phyloP scores from a whole-genome alignment of 2,888 invertebrate genomes.

The Dysmachus trigonus region DNA sequence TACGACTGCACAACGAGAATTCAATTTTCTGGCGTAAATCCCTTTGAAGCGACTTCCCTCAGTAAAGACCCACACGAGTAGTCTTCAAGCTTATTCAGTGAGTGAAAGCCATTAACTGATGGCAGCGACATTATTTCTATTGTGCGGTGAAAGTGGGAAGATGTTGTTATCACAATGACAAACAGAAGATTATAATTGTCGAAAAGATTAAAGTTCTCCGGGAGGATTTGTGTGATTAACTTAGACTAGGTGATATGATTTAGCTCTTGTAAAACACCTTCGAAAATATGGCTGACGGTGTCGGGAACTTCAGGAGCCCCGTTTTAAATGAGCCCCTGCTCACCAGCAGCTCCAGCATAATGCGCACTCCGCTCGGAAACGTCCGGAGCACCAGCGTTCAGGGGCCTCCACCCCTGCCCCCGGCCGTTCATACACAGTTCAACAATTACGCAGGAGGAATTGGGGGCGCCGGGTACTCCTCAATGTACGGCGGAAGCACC shows the following conservation, averaged over 20 bases:
- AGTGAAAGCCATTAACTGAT: background rate
- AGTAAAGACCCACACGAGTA: too few relatives aligned
- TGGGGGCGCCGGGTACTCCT: background rate
- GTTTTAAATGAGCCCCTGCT: conserved; percentile 53
- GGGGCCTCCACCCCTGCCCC: conserved; percentile 55
- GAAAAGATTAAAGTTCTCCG: conserved; percentile 38
- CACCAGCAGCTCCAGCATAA: conserved; percentile 48
- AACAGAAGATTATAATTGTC: conserved; percentile 8
- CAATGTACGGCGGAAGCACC: background rate
- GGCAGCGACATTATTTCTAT: background rate
- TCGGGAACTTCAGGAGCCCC: conserved; percentile 57
- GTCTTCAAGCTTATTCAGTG: too few relatives aligned
- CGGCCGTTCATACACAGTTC: conserved; percentile 43
- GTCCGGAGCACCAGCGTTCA: conserved; percentile 52
- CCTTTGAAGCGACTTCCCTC: too few relatives aligned
- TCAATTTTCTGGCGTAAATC: too few relatives aligned
- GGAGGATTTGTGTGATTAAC: background rate
- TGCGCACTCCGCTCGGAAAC: conserved; percentile 59
- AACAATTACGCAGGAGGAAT: background rate
- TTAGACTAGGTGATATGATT: conserved; percentile 4
- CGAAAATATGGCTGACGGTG: conserved; percentile 30
- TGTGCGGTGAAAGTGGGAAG: background rate
- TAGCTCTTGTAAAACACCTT: background rate
- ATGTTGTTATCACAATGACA: too few relatives aligned
- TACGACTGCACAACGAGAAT: too few relatives aligned